These are phyloP conservation scores for Hippocampus zosterae DNA, from an alignment of 2,113 vertebrate genomes.

Conservation along the genomic window DNA sequence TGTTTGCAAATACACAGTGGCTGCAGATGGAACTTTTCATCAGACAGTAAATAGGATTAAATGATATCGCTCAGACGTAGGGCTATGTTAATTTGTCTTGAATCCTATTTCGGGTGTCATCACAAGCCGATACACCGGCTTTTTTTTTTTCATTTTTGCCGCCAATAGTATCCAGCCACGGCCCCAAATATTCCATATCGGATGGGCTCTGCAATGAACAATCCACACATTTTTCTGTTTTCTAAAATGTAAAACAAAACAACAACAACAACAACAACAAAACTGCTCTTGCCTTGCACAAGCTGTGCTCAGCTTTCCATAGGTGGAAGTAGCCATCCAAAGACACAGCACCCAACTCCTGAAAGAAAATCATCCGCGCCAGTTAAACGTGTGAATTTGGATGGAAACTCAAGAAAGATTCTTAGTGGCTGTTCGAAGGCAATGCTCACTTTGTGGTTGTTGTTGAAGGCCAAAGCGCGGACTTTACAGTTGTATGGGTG, in stretches of 20 bases:
- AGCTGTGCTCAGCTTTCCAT: slow-evolving; percentile 90
- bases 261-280: too few species aligned
- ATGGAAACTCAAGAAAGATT: not conserved
- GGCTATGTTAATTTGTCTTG: too few species aligned
- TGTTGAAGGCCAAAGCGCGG: slow-evolving; percentile 93
- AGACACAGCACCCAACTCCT: slow-evolving; percentile 95
- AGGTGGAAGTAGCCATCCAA: slow-evolving; percentile 97
- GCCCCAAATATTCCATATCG: too few species aligned
- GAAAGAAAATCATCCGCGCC: slow-evolving; percentile 3
- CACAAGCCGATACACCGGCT: too few species aligned
- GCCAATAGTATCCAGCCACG: too few species aligned
- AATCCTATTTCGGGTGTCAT: too few species aligned
- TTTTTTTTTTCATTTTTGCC: too few species aligned
- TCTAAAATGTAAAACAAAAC: not conserved
- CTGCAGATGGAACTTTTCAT: too few species aligned
- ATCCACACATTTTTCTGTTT: not conserved
- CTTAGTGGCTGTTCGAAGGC: not conserved
- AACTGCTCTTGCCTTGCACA: slow-evolving; percentile 80
- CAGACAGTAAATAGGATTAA: too few species aligned
- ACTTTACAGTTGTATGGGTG: slow-evolving; percentile 97
- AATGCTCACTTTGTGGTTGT: slow-evolving; percentile 84
- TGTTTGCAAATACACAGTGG: too few species aligned
- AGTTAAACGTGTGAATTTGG: not conserved
- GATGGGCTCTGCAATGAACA: too few species aligned
- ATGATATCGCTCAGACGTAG: too few species aligned